A percentile compares a stretch with the other conserved stretches of the same genome.
Conservation (phyloP, 2,113 vertebrate genomes). For the Poecile atricapillus region DNA sequence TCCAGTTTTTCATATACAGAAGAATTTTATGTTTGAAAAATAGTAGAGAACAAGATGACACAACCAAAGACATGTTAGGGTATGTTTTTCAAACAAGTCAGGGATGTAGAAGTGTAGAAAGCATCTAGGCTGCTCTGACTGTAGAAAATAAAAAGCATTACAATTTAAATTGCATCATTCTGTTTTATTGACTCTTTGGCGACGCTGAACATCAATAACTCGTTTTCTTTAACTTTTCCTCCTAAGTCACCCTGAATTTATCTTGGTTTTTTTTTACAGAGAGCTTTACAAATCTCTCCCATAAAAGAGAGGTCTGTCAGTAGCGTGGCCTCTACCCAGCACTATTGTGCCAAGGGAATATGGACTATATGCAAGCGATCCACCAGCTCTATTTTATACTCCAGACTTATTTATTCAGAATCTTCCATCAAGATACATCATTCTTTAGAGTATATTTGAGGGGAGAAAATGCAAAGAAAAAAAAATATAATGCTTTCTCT, state of each 20-base stretch:
- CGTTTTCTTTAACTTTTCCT: neutral
- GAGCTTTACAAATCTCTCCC: neutral
- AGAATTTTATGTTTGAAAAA: neutral
- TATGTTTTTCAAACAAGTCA: neutral
- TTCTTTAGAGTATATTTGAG: neutral
- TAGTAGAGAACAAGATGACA: neutral
- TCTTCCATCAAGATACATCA: neutral
- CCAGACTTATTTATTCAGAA: neutral
- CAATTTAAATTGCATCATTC: neutral
- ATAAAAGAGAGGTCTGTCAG: neutral
- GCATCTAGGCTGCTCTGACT: neutral
- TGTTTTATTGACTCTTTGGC: neutral
- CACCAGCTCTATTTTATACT: neutral
- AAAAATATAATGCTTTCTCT: accelerated
- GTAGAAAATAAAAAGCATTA: neutral
- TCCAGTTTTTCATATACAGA: neutral
- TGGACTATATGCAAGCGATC: neutral
- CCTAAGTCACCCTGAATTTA: neutral
- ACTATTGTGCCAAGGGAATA: neutral
- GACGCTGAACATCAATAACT: neutral
- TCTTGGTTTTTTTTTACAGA: neutral
- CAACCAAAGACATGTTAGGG: neutral
- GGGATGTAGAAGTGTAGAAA: neutral
- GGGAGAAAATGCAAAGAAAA: neutral
- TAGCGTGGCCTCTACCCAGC: neutral